Conservation (phyloP, 2,113 vertebrate genomes). For the Indri indri region DNA sequence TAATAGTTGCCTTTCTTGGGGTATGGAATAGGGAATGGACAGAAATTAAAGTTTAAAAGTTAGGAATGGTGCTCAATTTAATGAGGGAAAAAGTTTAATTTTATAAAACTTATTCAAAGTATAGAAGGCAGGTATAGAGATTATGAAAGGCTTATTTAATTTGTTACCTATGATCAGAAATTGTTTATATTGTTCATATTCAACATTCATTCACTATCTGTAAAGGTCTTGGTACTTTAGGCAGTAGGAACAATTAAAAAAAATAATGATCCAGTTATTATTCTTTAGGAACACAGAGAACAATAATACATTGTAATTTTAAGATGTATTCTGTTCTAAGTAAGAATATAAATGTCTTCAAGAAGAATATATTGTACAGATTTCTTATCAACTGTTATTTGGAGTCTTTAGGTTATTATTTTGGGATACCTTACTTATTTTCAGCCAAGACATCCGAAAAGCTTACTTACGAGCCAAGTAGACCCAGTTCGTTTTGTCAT, state of each 20-base stretch:
- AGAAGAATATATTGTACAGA: not conserved
- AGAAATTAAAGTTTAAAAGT: slow-evolving; percentile 24
- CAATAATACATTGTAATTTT: not conserved
- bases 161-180: not conserved
- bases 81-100: slow-evolving; percentile 1
- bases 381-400: slow-evolving; percentile 26
- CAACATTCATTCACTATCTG: slow-evolving; percentile 3
- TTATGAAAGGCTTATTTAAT: not conserved
- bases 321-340: not conserved
- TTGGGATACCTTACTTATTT: not conserved
- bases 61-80: slow-evolving; percentile 39
- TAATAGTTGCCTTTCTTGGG: not conserved
- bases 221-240: not conserved
- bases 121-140: not conserved
- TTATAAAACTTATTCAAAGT: slow-evolving; percentile 19
- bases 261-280: not conserved
- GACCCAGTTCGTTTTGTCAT: not conserved
- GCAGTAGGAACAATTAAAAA: not conserved
- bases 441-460: slow-evolving; percentile 8
- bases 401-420: slow-evolving; percentile 1
- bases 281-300: not conserved
- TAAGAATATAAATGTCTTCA: slow-evolving; percentile 12
- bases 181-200: slow-evolving; percentile 6
- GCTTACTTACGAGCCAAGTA: not conserved
- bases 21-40: not conserved